Conservation (phyloP, 2,797 vertebrate species). For the Centroberyx gerrardi region DNA sequence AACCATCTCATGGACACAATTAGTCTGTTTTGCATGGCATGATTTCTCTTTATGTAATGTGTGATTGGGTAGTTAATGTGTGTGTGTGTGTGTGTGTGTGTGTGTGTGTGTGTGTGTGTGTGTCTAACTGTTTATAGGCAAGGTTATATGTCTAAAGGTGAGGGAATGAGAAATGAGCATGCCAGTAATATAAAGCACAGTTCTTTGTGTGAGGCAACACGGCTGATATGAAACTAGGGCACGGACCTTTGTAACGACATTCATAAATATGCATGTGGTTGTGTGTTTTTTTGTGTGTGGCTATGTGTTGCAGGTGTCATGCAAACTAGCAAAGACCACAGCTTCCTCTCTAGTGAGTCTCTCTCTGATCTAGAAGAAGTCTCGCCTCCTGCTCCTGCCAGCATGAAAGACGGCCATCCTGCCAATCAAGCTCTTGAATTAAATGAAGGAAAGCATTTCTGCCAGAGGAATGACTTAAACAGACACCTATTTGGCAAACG, state of each 20-base stretch:
- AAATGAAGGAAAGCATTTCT: background rate
- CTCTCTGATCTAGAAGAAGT: background rate
- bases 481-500: too few relatives aligned
- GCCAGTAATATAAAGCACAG: background rate
- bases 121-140: background rate
- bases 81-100: background rate
- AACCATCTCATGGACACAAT: background rate
- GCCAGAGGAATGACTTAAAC: background rate
- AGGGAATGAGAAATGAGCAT: background rate
- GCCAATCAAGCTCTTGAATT: background rate
- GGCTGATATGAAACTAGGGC: background rate
- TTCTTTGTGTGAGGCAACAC: background rate
- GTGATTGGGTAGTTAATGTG: background rate
- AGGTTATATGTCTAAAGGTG: background rate
- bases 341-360: background rate
- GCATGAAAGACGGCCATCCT: too few relatives aligned
- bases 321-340: background rate
- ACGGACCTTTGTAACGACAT: background rate
- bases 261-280: background rate
- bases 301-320: background rate
- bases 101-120: background rate
- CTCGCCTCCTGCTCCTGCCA: background rate
- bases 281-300: background rate
- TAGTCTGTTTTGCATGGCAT: background rate
- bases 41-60: constrained; percentile 1